A percentile compares a stretch with the other conserved stretches of the same genome.
These are phyloP conservation scores for Cantharis flavilabris DNA, from an alignment of 2,888 invertebrate genomes.

Conservation along the genomic window DNA sequence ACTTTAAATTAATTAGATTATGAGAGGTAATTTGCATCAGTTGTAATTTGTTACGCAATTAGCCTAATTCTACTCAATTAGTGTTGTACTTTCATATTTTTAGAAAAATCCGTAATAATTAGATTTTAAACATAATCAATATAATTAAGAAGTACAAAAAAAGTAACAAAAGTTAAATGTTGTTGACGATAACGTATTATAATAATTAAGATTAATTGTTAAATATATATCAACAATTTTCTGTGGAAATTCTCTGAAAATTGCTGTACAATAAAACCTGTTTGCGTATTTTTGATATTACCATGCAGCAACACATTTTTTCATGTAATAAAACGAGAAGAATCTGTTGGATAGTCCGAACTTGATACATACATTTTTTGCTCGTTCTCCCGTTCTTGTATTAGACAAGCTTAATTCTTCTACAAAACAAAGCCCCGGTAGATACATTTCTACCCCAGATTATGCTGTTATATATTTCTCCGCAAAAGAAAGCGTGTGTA, in stretches of 20 bases:
- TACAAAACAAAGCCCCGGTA: conserved; percentile 52
- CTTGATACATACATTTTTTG: conserved; percentile 24
- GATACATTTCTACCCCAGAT: conserved; percentile 54
- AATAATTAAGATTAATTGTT: not conserved
- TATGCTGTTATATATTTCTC: conserved; percentile 51
- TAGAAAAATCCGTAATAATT: not conserved
- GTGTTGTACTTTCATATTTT: not conserved
- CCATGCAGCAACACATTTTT: not conserved
- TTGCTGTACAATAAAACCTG: not conserved
- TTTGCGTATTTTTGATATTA: not conserved
- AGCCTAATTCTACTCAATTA: not conserved
- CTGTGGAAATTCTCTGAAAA: not conserved
- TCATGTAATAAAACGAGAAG: conserved; percentile 20
- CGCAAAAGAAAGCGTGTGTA: conserved; percentile 48
- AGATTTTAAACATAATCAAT: not conserved
- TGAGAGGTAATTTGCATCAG: not conserved
- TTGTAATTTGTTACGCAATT: not conserved
- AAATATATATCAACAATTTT: not conserved
- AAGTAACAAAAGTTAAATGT: not conserved
- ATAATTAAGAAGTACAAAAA: not conserved
- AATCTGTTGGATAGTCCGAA: conserved; percentile 24
- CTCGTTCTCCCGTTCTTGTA: conserved; percentile 43
- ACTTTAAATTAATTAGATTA: not conserved
- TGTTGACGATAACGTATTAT: not conserved
- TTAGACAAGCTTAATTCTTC: conserved; percentile 54